phyloP scores from a whole-genome alignment of 2,797 vertebrate genomes.

The Characodon lateralis region DNA sequence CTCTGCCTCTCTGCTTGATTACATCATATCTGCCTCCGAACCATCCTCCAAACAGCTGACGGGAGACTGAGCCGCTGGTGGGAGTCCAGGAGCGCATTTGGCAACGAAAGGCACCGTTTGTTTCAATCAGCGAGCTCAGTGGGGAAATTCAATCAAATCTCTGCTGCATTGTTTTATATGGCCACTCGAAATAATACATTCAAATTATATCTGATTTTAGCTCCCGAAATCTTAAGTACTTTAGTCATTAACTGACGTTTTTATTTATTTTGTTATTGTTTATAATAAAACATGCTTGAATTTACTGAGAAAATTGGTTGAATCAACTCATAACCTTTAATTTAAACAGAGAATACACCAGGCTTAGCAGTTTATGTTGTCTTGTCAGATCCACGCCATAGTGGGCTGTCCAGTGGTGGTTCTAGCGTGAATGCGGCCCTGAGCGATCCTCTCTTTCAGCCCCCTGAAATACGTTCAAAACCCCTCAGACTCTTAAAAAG shows the following conservation, averaged over 20 bases:
- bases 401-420: not conserved
- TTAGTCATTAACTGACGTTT: not conserved
- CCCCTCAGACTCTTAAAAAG: not conserved
- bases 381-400: not conserved
- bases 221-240: too few relatives aligned
- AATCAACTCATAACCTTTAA: not conserved
- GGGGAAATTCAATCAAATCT: not conserved
- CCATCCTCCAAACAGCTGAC: slow-evolving; percentile 67
- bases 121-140: not conserved
- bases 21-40: slow-evolving; percentile 79
- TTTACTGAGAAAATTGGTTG: not conserved
- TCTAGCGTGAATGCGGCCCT: not conserved
- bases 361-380: not conserved
- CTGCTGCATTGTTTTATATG: not conserved
- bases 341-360: not conserved
- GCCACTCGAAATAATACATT: not conserved
- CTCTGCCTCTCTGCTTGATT: slow-evolving; percentile 63
- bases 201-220: not conserved
- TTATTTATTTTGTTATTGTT: not conserved
- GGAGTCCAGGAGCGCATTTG: slow-evolving; percentile 36
- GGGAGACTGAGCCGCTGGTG: slow-evolving; percentile 47
- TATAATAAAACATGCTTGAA: not conserved
- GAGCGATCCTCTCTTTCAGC: not conserved
- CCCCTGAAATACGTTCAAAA: not conserved
- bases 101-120: slow-evolving; percentile 6